Evolutionary conservation across 2,888 invertebrate genomes (phyloP).

Genomic region (Hemithea aestivaria): DNA sequence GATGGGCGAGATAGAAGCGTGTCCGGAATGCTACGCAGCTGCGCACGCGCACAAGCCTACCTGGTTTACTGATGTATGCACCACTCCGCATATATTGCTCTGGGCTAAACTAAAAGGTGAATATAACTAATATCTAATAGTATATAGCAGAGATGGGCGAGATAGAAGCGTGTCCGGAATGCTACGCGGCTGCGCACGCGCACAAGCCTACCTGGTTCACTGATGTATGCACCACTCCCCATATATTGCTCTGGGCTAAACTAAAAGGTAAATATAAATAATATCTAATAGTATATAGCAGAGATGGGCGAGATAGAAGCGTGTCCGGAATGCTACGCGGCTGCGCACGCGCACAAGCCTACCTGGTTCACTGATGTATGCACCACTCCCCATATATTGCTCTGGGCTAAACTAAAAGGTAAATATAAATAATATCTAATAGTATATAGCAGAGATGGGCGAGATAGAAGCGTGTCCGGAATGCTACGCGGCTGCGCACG

Average conservation of each 20-base stretch:
- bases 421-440: no score
- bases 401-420: slow-evolving; percentile 98
- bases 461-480: slow-evolving; percentile 97
- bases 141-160: slow-evolving; percentile 94
- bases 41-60: slow-evolving; percentile 88
- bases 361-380: slow-evolving; percentile 97
- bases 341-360: slow-evolving; percentile 88
- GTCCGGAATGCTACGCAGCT: slow-evolving; percentile 93
- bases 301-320: slow-evolving; percentile 96
- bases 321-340: slow-evolving; percentile 94
- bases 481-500: slow-evolving; percentile 93
- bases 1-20: slow-evolving; percentile 94
- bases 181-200: slow-evolving; percentile 92
- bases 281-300: slow-evolving; percentile 89
- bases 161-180: slow-evolving; percentile 95
- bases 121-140: no score
- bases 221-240: slow-evolving; percentile 93
- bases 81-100: slow-evolving; percentile 91
- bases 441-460: slow-evolving; percentile 91
- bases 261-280: slow-evolving; percentile 93
- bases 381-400: slow-evolving; percentile 91
- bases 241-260: slow-evolving; percentile 96
- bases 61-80: slow-evolving; percentile 96
- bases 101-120: slow-evolving; percentile 97
- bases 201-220: slow-evolving; percentile 92